Base-by-base conservation (phyloP, 1,140 invertebrate species). In the Linepithema humile region DNA sequence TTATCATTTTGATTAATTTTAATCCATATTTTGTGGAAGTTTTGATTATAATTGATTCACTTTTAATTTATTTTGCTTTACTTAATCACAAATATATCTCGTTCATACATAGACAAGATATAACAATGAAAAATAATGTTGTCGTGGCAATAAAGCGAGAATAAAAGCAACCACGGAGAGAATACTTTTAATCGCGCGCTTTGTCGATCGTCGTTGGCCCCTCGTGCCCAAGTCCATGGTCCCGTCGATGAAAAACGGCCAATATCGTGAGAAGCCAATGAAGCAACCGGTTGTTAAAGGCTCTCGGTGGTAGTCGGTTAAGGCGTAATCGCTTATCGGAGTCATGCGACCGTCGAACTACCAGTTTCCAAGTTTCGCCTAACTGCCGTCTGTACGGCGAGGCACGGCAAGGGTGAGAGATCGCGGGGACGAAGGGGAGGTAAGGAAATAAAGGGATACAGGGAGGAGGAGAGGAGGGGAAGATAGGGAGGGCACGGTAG, bases 231-330 rank as follows among this genome's bases (percentile, higher is more conserved):
- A 83, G 62, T 53, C 82, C 26, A 17, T 23, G 29, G 55, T 35
- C 35, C 15, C 20, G 59, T 50, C 62, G 20, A 7, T 57, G 65
- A 70, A n/a, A 55, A 69, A 43, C 82, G 60, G 84, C 77, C 87
- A 88, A 84, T 91, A 88, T 91, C 90, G 91, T 91, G 88, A 92
- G 91, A 92, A 91, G 83, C 48, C 82, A 89, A 90, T 85, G 88
- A 89, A 90, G 90, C 90, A 93, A 93, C 92, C 91, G 91, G 91
- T 93, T 83, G 91, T 94, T 93, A 93, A 72, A 75, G 72, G 85
- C 65, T 88, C 89, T 69, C 85, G 32, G 77, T 85, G 89, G 70
- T 89, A 88, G 89, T 91, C 89, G 78, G 90, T 89, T 91, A 88
- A 90, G 55, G 86, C 77, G 89, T 94, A 93, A 93, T 94, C 91